Base-by-base conservation (phyloP, 2,113 vertebrate genomes). In the Varanus salvator region DNA sequence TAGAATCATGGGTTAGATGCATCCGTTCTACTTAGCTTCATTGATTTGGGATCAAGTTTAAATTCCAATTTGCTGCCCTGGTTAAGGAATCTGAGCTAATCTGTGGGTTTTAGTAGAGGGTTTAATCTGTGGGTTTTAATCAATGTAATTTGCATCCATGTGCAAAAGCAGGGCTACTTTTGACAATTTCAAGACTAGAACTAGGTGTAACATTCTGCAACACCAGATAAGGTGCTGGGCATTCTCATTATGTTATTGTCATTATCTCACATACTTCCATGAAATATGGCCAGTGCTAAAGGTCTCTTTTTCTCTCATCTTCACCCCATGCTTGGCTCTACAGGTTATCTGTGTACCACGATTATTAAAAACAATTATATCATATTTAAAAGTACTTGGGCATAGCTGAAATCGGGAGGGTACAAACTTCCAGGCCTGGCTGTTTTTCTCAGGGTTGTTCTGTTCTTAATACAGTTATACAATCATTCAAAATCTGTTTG, bases 361-460 rank as follows among this genome's bases (percentile, higher is more conserved):
- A 34, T 80, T 81, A 57, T 78, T 78, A 75, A 44, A 21, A 54
- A 60, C 38, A 50, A 25, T 25, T 71, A 71, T 69, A 29, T 71
- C 71, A 31, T 44, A 74, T 82, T 74, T 31, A 60, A 88, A 89
- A 89, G 50, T 78, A 78, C 50, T 34, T 69, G 48, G 88, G 57
- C 82, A 57, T 19, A 5, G 14, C 0, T 69, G 12, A 14, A 15
- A 93, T 92, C 93, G n/a, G 3, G 89, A 86, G 17, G 57, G 82
- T 27, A 25, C 78, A 69, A 72, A 14, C 12, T 4, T 92, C 92
- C 82, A 38, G 31, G 2, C 38, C 17, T 72, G 57, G 66, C 68
- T 38, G 50, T 50, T 85, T 21, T 48, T 76, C 64, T 78, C 87
- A 48, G 87, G 12, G 3, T 71, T 69, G 27, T 2, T 17, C 68